Evolutionary conservation across 2,797 vertebrate species (phyloP), one percentile per base, ranked within the genome.

Genomic region (Sphenopsis melanotis): DNA sequence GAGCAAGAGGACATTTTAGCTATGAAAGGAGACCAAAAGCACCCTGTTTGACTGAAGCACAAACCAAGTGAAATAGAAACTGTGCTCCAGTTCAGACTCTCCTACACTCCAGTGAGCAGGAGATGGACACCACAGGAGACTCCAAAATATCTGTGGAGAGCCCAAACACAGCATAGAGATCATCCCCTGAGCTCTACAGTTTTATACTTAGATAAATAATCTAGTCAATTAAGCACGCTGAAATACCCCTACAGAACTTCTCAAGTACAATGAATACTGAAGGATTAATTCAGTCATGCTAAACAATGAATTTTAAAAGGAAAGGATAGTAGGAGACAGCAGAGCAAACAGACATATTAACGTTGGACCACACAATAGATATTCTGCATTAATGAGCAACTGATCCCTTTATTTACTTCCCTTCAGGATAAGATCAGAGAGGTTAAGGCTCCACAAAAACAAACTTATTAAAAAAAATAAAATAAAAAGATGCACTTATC

Each of bases 271-370:
- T 21, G 32, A 83, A 63, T 9, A 59, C 30, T 27, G 32, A 60
- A 56, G 60, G 60, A 82, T 80, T 83, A 53, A 52, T 66, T 65
- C 55, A 61, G 39, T 32, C 64, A 21, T 9, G 20, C 65, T 55
- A 57, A 80, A 55, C 37, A 80, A 71, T 9, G 12, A n/a, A 63
- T 81, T 93, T 91, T 63, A 81, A 89, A 78, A 64, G 49, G 22
- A 60, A 39, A 65, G 46, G 56, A 50, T 12, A 42, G 27, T 26
- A 68, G 85, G 27, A 77, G n/a, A 49, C 4, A 86, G 23, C 42
- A 55, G 6, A 79, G 14, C 29, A 65, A 74, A 47, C 4, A 53
- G 29, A 55, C 13, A n/a, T n/a, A 23, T 41, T 34, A 80, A n/a
- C 49, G 52, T 68, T 3, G 65, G 39, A 57, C 42, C 11, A 36